phyloP scores from a whole-genome alignment of 2,113 vertebrate species.

The Gobiocypris rarus region DNA sequence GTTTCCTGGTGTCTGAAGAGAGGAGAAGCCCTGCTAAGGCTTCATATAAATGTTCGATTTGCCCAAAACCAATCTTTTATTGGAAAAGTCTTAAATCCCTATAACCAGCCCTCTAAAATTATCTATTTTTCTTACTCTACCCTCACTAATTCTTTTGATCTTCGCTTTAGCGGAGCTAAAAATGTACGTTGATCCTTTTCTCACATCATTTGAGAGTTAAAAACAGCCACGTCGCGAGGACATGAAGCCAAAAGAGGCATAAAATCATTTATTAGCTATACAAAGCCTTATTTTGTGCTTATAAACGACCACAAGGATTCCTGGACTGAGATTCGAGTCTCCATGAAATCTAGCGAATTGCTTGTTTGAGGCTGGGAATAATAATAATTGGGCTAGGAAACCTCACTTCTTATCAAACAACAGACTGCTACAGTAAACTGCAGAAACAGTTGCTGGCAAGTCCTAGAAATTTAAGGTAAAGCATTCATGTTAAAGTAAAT shows the following conservation, averaged over 20 bases:
- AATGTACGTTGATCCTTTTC: constrained; percentile 2
- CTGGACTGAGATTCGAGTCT: constrained; percentile 14
- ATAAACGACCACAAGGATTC: constrained; percentile 39
- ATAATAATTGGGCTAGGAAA: constrained; percentile 1
- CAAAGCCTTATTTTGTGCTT: constrained; percentile 24
- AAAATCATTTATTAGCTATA: constrained; percentile 32
- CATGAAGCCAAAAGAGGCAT: background rate
- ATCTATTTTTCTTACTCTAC: constrained; percentile 20
- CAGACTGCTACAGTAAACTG: background rate
- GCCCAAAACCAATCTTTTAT: constrained; percentile 34
- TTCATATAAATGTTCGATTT: constrained; percentile 28
- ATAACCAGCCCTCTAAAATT: background rate
- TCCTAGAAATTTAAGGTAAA: background rate
- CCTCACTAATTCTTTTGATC: background rate
- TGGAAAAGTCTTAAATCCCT: constrained; percentile 21
- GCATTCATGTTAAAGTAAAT: background rate
- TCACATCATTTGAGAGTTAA: background rate
- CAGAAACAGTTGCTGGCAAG: background rate
- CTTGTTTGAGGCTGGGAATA: constrained; percentile 19
- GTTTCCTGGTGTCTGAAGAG: constrained; percentile 50
- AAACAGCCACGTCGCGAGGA: background rate
- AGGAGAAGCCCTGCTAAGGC: constrained; percentile 56
- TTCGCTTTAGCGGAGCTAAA: constrained; percentile 16
- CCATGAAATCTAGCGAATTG: constrained; percentile 24
- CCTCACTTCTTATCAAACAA: constrained; percentile 13